These are phyloP conservation scores for Ptiloglossa arizonensis DNA, from an alignment of 1,140 invertebrate genomes.

Conservation along the genomic window DNA sequence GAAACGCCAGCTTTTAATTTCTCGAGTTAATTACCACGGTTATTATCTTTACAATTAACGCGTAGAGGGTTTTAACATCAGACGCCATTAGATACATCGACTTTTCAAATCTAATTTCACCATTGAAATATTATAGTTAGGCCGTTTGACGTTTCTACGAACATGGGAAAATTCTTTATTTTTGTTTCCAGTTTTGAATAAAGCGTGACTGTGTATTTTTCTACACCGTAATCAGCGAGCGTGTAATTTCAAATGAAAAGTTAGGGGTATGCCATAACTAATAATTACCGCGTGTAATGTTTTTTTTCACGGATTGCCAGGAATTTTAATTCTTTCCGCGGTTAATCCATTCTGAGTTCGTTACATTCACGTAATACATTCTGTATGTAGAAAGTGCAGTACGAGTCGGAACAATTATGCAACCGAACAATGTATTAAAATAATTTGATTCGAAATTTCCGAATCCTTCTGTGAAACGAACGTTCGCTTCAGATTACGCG, in stretches of 20 bases:
- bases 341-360: not conserved
- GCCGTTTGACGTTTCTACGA: not conserved
- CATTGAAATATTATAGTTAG: not conserved
- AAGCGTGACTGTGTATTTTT: not conserved
- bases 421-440: not conserved
- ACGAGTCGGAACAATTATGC: not conserved
- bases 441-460: not conserved
- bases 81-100: no score
- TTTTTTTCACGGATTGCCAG: constrained; percentile 1
- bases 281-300: not conserved
- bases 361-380: not conserved
- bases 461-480: not conserved
- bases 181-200: not conserved
- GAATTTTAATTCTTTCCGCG: not conserved
- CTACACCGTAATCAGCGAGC: not conserved
- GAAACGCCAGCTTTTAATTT: no score
- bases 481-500: not conserved
- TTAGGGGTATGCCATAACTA: not conserved
- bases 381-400: not conserved
- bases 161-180: not conserved
- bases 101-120: not conserved
- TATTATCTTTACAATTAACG: no score
- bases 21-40: no score
- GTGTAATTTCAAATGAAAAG: not conserved
- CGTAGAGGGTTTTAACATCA: no score